Evolutionary conservation across 2,888 invertebrate species (phyloP), one percentile per base, ranked within the genome.

Genomic region (Ceraclea dissimilis): DNA sequence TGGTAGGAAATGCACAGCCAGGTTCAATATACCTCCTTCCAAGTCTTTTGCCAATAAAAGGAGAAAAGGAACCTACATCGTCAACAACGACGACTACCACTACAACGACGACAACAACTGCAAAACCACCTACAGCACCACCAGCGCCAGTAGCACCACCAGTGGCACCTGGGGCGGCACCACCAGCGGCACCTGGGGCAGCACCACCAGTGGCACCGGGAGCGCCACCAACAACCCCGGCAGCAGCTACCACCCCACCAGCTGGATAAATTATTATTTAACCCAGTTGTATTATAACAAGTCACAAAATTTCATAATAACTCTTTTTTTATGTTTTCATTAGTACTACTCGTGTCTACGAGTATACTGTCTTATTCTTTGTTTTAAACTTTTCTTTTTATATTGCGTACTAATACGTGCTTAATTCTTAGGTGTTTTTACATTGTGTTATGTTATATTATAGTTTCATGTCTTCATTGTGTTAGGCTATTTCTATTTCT

Each of bases 121-220:
- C 31, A 10, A 4, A 10, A 33, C 10, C 50, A 2, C 16, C 50
- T 5, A 18, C 34, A 10, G 19, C 50, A 13, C 11, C 50, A 50
- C n/a, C 33, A 31, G n/a, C 50, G 17, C 17, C 50, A 34, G 17
- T 33, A 8, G 18, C 50, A 5, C 31, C 50, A 50, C 8, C 18
- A 33, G 13, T 33, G 19, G 8, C 50, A 50, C 2, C 34, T 33
- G 4, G 22, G 2, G 22, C 49, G 49, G 17, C 21, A 13, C 4
- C 49, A 13, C 21, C 49, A 11, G 16, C 49, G 2, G 17, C 22
- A 4, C 6, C 21, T 13, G 39, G n/a, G 19, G 19, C 19, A 46
- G 46, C 46, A n/a, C 39, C 59, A 10, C 31, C 55, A n/a, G 53
- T 53, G 2, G 19, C 54, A 10, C n/a, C 48, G 2, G 49, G 47